These are phyloP conservation scores for Euthynnus affinis DNA, from an alignment of 2,797 vertebrate species.

Conservation along the genomic window DNA sequence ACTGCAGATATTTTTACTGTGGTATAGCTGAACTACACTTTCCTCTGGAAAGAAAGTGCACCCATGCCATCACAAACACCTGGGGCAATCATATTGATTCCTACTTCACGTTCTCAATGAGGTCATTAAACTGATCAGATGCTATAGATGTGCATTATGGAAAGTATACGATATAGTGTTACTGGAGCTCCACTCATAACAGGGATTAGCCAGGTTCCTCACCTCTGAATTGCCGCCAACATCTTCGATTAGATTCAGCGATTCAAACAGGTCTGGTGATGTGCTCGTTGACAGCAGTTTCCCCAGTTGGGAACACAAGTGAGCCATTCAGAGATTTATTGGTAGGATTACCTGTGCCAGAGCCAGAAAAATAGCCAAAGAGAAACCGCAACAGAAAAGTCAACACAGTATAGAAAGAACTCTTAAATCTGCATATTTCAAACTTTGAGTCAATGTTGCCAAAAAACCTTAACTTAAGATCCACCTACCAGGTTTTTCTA, in stretches of 20 bases:
- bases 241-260: background rate
- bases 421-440: background rate
- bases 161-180: background rate
- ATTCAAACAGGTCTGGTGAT: background rate
- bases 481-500: no score
- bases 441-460: background rate
- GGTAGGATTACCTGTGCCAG: background rate
- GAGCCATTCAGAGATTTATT: background rate
- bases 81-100: constrained; percentile 61
- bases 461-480: no score
- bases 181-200: background rate
- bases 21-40: background rate
- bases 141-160: background rate
- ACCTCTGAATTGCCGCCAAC: background rate
- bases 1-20: background rate
- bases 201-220: background rate
- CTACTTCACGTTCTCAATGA: constrained; percentile 45
- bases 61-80: constrained; percentile 50
- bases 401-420: background rate
- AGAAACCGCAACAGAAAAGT: background rate
- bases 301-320: no score
- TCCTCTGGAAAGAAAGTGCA: constrained; percentile 16
- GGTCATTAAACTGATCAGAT: constrained; percentile 47
- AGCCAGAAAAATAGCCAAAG: background rate
- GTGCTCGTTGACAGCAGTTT: background rate